Evolutionary conservation across 2,113 vertebrate genomes (phyloP).

Genomic region (Tautogolabrus adspersus): DNA sequence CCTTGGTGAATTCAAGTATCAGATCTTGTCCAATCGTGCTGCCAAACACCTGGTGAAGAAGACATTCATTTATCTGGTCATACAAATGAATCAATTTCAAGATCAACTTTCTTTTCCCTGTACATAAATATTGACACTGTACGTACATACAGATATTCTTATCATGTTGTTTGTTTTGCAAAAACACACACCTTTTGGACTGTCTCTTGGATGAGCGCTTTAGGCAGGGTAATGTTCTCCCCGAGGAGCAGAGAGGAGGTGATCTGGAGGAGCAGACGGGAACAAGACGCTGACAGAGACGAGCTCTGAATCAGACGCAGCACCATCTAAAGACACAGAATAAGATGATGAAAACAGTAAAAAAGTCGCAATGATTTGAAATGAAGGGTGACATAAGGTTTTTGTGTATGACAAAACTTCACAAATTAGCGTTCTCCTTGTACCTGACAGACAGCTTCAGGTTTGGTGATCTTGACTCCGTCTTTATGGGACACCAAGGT

Average conservation of each 20-base stretch:
- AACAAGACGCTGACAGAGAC: conserved; percentile 83
- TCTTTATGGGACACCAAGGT: conserved; percentile 85
- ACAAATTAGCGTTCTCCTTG: background rate
- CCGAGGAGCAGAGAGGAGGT: conserved; percentile 88
- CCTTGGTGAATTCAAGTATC: conserved; percentile 90
- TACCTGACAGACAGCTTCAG: conserved; percentile 89
- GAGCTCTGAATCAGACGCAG: conserved; percentile 80
- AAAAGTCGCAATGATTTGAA: background rate
- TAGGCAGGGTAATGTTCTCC: conserved; percentile 86
- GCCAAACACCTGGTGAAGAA: conserved; percentile 84
- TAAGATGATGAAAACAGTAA: background rate
- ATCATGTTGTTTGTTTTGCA: background rate
- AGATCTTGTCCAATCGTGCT: conserved; percentile 84
- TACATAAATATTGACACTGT: too few species aligned
- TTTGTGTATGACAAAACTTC: background rate
- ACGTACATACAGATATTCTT: too few species aligned
- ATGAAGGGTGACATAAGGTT: background rate
- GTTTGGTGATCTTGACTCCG: conserved; percentile 89
- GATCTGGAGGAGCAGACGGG: conserved; percentile 85
- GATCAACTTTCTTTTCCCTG: too few species aligned
- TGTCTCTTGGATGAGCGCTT: conserved; percentile 81
- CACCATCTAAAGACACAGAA: conserved; percentile 79
- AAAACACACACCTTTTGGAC: conserved; percentile 84
- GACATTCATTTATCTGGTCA: background rate
- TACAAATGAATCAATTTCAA: too few species aligned